Evolutionary conservation across 2,797 vertebrate species (phyloP).

Genomic region (Xenopus petersii): DNA sequence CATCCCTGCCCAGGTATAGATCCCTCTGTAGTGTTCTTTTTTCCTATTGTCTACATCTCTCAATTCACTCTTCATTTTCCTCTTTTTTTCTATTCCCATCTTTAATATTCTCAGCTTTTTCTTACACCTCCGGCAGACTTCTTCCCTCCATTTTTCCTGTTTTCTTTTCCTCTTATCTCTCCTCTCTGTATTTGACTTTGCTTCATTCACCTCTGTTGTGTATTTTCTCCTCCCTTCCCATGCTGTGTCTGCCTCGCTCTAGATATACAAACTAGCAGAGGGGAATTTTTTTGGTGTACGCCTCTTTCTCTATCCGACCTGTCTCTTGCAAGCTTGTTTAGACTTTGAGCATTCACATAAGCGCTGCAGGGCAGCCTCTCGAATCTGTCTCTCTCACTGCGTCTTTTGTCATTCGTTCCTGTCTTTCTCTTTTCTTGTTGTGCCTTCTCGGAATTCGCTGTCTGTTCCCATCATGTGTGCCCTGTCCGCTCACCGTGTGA

Average conservation of each 20-base stretch:
- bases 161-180: neutral
- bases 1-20: too few relatives aligned
- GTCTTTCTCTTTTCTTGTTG: slow-evolving; percentile 8
- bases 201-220: neutral
- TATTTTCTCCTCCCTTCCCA: neutral
- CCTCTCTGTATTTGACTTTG: neutral
- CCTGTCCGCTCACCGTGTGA: slow-evolving; percentile 43
- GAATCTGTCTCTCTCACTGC: neutral
- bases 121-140: too few relatives aligned
- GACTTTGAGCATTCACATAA: neutral
- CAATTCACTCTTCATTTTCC: too few relatives aligned
- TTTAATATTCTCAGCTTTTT: too few relatives aligned
- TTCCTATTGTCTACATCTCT: too few relatives aligned
- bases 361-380: neutral
- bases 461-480: slow-evolving; percentile 4
- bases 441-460: slow-evolving; percentile 19
- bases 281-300: neutral
- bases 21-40: too few relatives aligned
- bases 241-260: neutral
- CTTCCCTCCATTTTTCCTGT: neutral
- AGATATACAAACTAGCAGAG: neutral
- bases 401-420: slow-evolving; percentile 23
- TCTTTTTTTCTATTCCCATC: too few relatives aligned
- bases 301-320: neutral
- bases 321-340: neutral